A percentile compares a stretch with the other conserved stretches of the same genome.
These are phyloP conservation scores for Pseudomyrmex pallidus DNA, from an alignment of 1,140 invertebrate species.

Conservation along the genomic window DNA sequence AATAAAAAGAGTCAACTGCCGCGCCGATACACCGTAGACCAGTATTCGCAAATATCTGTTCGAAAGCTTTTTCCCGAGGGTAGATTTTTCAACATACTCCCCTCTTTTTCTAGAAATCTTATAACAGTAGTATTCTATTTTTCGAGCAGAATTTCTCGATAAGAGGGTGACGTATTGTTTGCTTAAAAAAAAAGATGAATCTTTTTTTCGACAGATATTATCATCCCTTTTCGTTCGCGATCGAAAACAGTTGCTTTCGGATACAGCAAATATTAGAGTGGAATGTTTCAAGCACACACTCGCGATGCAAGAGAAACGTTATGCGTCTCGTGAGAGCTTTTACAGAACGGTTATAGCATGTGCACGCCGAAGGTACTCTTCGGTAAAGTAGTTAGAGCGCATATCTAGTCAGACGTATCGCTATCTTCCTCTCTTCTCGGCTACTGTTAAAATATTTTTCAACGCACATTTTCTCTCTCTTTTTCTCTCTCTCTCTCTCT, in stretches of 20 bases:
- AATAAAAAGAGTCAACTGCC: too few relatives aligned
- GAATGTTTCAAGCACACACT: conserved; percentile 9
- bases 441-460: conserved; percentile 15
- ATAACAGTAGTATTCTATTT: too few relatives aligned
- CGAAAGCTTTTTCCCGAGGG: background rate
- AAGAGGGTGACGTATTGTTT: background rate
- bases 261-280: conserved; percentile 34
- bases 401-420: background rate
- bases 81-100: background rate
- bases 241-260: background rate
- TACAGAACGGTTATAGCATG: conserved; percentile 6
- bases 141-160: too few relatives aligned
- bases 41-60: too few relatives aligned
- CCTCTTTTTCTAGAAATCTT: too few relatives aligned
- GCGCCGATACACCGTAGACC: too few relatives aligned
- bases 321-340: conserved; percentile 52
- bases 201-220: background rate
- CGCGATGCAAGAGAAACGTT: conserved; percentile 9
- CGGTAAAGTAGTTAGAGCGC: conserved; percentile 9
- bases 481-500: too few relatives aligned
- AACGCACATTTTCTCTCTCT: background rate
- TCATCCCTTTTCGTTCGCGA: background rate
- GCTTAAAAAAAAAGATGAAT: background rate
- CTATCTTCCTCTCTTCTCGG: background rate
- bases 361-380: background rate